Evolutionary conservation across 30 jellyfish, hydroid and myxozoan genomes (phyloP).

Genomic region (Aurelia sp.): DNA sequence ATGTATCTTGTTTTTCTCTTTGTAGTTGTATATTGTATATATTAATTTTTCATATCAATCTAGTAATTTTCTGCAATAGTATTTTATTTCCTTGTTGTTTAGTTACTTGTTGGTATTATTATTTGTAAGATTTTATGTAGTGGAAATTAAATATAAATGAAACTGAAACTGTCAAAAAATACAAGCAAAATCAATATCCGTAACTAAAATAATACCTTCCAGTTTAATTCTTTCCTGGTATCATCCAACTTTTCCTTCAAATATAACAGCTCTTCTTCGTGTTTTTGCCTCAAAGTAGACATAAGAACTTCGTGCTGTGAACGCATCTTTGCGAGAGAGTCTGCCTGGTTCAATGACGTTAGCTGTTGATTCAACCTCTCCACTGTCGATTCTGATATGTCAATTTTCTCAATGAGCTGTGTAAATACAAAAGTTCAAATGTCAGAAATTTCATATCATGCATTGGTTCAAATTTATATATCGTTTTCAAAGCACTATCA

Average conservation of each 20-base stretch:
- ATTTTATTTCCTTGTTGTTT: no score
- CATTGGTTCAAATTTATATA: no score
- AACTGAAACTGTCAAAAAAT: no score
- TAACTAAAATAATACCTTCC: conserved; percentile 70
- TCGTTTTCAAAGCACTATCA: no score
- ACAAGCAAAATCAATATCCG: background rate
- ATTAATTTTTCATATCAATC: no score
- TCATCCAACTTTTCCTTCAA: conserved; percentile 90
- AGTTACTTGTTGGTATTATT: no score
- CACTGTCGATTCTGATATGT: conserved; percentile 71
- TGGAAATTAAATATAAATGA: no score
- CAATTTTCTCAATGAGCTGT: conserved; percentile 70
- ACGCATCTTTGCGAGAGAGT: conserved; percentile 81
- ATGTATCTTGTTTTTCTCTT: no score
- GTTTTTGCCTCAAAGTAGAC: conserved; percentile 86
- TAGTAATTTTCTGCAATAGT: no score
- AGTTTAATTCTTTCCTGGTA: conserved; percentile 72
- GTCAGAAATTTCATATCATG: background rate
- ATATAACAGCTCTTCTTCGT: conserved; percentile 81
- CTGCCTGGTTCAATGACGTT: conserved; percentile 77
- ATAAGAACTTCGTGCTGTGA: conserved; percentile 84
- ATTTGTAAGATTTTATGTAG: no score
- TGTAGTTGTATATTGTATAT: no score
- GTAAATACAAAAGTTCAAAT: background rate
- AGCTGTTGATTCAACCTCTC: conserved; percentile 81